Evolutionary conservation across 2,113 vertebrate species (phyloP).

Genomic region (Edolisoma coerulescens): DNA sequence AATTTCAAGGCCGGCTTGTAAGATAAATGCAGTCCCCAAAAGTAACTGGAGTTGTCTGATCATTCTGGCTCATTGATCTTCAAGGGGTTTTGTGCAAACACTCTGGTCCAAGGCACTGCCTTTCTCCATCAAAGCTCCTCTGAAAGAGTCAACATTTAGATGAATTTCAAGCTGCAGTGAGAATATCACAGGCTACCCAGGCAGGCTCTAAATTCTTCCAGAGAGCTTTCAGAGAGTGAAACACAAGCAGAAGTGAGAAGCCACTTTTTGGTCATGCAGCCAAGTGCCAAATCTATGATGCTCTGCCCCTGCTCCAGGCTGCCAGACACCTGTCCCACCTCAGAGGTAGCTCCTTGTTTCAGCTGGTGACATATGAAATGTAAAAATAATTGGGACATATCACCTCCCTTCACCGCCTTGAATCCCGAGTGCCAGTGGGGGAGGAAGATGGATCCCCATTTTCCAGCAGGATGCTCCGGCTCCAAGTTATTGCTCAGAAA

Average conservation of each 20-base stretch:
- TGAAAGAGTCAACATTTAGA: background rate
- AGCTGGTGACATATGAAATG: background rate
- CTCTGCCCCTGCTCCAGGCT: background rate
- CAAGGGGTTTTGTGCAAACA: conserved; percentile 38
- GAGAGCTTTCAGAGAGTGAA: background rate
- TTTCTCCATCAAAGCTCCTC: background rate
- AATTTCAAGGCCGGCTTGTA: conserved; percentile 59
- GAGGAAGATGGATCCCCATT: background rate
- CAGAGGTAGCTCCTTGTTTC: background rate
- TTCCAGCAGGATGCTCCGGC: background rate
- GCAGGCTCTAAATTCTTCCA: background rate
- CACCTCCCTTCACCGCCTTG: background rate
- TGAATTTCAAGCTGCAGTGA: background rate
- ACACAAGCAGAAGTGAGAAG: background rate
- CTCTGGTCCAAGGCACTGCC: background rate
- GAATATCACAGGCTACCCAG: background rate
- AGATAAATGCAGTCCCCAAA: conserved; percentile 37
- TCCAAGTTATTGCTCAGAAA: background rate
- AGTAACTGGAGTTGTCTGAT: conserved; percentile 30
- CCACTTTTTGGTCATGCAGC: background rate
- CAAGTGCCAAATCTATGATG: background rate
- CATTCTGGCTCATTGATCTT: conserved; percentile 49
- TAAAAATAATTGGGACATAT: background rate
- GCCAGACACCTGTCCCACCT: background rate
- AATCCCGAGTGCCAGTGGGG: background rate